Conservation (phyloP, 2,797 vertebrate genomes). For the Sebastes goodei region DNA sequence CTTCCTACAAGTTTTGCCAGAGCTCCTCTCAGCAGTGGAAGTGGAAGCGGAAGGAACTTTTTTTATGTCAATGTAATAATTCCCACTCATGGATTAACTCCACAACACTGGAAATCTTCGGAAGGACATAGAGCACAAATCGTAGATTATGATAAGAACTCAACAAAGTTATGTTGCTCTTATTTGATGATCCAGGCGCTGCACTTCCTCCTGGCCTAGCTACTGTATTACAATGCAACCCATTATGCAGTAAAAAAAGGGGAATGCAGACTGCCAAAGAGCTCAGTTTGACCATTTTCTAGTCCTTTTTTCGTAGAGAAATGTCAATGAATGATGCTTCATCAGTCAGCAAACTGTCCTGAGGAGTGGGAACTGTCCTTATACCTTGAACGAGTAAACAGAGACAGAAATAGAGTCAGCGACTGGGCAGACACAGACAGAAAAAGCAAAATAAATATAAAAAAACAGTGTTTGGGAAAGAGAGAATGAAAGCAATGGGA, state of each 20-base stretch:
- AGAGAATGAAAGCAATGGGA: conserved; percentile 34
- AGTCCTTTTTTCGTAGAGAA: background rate
- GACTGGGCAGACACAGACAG: background rate
- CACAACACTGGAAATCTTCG: conserved; percentile 28
- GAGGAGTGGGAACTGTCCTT: conserved; percentile 2
- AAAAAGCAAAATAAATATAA: background rate
- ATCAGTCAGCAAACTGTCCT: conserved; percentile 18
- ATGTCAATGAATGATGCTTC: conserved; percentile 17
- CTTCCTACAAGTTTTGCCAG: conserved; percentile 31
- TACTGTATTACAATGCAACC: conserved; percentile 15
- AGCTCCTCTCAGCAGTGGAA: conserved; percentile 16
- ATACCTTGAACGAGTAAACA: conserved; percentile 23
- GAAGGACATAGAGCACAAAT: conserved; percentile 18
- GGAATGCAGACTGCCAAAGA: conserved; percentile 7
- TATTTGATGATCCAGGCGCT: conserved; percentile 36
- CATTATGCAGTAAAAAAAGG: conserved; percentile 8
- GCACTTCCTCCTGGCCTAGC: background rate
- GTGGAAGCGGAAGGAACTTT: conserved; percentile 26
- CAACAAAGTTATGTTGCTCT: conserved; percentile 27
- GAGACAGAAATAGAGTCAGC: conserved; percentile 25
- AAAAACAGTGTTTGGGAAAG: conserved; percentile 11
- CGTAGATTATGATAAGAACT: conserved; percentile 41
- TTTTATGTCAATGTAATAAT: conserved; percentile 41
- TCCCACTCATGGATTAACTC: conserved; percentile 51
- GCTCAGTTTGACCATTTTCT: conserved; percentile 11